Evolutionary conservation across 35 echinoderm and acorn worm species (phyloP).

Genomic region (Chiridota heheva): DNA sequence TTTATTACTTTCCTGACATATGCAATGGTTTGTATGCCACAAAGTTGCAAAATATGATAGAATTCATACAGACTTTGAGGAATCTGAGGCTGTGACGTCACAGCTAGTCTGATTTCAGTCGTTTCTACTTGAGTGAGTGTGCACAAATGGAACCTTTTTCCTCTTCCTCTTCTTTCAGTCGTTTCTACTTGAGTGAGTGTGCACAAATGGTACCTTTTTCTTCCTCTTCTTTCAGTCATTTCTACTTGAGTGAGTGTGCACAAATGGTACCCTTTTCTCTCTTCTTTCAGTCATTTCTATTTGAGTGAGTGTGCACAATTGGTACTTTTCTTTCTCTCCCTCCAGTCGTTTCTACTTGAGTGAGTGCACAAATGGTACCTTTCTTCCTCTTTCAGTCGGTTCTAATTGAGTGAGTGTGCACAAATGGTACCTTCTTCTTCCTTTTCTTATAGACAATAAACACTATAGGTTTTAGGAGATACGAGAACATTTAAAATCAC

Average conservation of each 20-base stretch:
- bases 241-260: background rate
- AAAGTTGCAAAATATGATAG: too few relatives aligned
- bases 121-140: background rate
- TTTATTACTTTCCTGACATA: too few relatives aligned
- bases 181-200: background rate
- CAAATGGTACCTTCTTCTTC: too few relatives aligned
- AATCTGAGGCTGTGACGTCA: too few relatives aligned
- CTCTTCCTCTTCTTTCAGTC: background rate
- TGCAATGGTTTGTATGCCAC: too few relatives aligned
- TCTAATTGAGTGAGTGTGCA: background rate
- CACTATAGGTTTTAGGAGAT: background rate
- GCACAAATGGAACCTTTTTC: background rate
- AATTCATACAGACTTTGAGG: too few relatives aligned
- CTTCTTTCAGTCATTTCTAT: background rate
- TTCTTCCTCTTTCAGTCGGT: background rate
- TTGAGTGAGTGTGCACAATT: background rate
- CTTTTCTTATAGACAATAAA: background rate
- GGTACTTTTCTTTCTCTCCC: background rate
- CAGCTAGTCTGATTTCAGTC: background rate
- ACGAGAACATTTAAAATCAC: background rate
- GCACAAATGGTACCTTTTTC: too few relatives aligned
- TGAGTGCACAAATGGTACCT: background rate
- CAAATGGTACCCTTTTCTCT: too few relatives aligned
- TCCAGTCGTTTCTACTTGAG: background rate
- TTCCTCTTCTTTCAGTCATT: background rate